These are phyloP conservation scores for Epizoanthus rinbou DNA, from an alignment of 92 coral and sea anemone species.

Conservation along the genomic window DNA sequence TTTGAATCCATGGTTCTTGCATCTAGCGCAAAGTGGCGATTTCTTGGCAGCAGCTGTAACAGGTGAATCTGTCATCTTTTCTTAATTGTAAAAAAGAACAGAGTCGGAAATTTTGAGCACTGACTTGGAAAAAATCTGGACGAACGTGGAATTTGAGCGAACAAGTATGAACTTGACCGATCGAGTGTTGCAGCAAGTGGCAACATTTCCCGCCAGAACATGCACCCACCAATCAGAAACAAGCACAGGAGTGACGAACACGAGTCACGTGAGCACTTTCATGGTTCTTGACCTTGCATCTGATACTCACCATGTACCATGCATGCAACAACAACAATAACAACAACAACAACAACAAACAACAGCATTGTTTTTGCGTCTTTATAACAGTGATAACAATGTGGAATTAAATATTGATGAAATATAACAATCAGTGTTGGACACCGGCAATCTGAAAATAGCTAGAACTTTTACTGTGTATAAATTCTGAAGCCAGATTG, in stretches of 20 bases:
- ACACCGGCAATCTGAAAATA: too few relatives aligned
- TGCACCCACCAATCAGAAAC: conserved; percentile 23
- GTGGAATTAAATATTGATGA: too few relatives aligned
- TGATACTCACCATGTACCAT: too few relatives aligned
- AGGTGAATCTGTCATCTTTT: conserved; percentile 12
- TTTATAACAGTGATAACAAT: too few relatives aligned
- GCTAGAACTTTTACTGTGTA: too few relatives aligned
- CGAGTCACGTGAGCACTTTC: conserved; percentile 24
- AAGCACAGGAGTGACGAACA: not conserved
- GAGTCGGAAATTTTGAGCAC: not conserved
- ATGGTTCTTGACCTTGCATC: too few relatives aligned
- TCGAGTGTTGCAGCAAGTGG: conserved; percentile 12
- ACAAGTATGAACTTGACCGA: conserved; percentile 44
- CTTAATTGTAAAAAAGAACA: not conserved
- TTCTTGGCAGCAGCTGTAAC: conserved; percentile 26
- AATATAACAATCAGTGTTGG: too few relatives aligned
- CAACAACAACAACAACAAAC: too few relatives aligned
- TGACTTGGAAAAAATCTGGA: too few relatives aligned
- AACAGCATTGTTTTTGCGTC: too few relatives aligned
- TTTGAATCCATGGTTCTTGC: conserved; percentile 69
- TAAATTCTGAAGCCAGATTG: too few relatives aligned
- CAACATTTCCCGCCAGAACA: conserved; percentile 31
- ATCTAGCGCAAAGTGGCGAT: conserved; percentile 68
- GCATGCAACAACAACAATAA: too few relatives aligned
- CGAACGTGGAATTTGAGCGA: not conserved